Base-by-base conservation (phyloP, 2,113 vertebrate genomes). In the Hemibagrus wyckioides region DNA sequence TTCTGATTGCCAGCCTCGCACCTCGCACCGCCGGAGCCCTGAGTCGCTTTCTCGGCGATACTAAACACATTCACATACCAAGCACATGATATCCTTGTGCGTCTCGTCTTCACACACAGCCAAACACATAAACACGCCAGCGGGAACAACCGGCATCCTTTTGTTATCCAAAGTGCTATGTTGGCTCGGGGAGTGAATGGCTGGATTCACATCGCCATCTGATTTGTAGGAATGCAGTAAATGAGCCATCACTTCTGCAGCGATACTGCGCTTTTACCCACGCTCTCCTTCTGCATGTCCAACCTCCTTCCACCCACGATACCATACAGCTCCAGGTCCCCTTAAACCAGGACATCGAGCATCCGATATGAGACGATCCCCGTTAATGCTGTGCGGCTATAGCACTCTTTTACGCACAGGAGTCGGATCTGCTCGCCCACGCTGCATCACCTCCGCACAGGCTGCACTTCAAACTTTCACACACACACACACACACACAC, bases 391-490 rank as follows among this genome's bases (percentile, higher is more conserved):
- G 2, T 4, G 13, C n/a, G 33, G n/a, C n/a, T 9, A 48, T 14
- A 54, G 71, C 84, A 77, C 59, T n/a, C 59, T 73, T 84, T 69
- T 80, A 86, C 76, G 75, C 85, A 80, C 85, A 71, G n/a, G 75
- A 86, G 59, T 86, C 85, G 84, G 56, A 79, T 77, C 10, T 69
- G 30, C 65, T 80, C 79, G 65, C 85, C 89, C 85, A 77, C 82
- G 86, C 86, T 85, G 84, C 86, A 63, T 71, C 80, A 67, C 82
- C 81, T 57, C 48, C 63, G 63, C 86, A 81, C 44, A 87, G 82
- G 56, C 39, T 83, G 61, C 85, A 82, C 77, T 80, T 67, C 39
- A 88, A 90, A 88, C 87, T 90, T 90, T 85, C 17, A 50, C 30
- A 28, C 75, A 61, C 85, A 80, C 59, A 82, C 80, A 63, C 57